Base-by-base conservation (phyloP, 2,113 vertebrate species). In the Eulemur rufifrons region DNA sequence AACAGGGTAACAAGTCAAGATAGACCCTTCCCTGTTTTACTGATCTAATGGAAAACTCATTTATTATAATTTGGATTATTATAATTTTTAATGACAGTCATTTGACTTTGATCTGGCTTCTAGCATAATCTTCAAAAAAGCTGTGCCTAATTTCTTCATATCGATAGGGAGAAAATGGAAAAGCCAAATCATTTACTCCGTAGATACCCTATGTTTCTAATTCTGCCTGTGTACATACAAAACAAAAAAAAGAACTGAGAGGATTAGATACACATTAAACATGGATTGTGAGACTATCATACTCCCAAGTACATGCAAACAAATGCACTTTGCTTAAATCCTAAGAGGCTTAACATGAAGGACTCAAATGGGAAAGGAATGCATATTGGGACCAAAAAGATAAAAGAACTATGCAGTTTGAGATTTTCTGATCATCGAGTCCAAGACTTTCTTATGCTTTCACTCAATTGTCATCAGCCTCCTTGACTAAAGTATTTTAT, bases 61-160 rank as follows among this genome's bases (percentile, higher is more conserved):
- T 77, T 50, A 45, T 66, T 86, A 23, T 89, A 86, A 66, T 82
- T 87, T 94, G 17, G 69, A 73, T 97, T 76, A 93, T 56, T 80
- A 25, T 83, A 7, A 6, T 97, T 96, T 96, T 52, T 64, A 63
- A 45, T 81, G 11, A 66, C 37, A 34, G 74, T 73, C 12, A 52
- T 45, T 95, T 94, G 94, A 11, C 6, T 94, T 83, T 89, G 10
- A 66, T 71, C 78, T 25, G 5, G 13, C 86, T 83, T 63, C 10
- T 84, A 64, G 9, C 14, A 76, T 73, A 71, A 88, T 88, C 71
- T 96, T 68, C 20, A 32, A 88, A 85, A 81, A n/a, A 7, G 17
- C 32, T 88, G 3, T 85, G 54, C 29, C 45, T 82, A 4, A 63
- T 85, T 81, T 84, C 27, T 85, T 92, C 50, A 84, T 73, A 13